Evolutionary conservation across 2,113 vertebrate species (phyloP).

Genomic region (Neodontobutis hainanensis): DNA sequence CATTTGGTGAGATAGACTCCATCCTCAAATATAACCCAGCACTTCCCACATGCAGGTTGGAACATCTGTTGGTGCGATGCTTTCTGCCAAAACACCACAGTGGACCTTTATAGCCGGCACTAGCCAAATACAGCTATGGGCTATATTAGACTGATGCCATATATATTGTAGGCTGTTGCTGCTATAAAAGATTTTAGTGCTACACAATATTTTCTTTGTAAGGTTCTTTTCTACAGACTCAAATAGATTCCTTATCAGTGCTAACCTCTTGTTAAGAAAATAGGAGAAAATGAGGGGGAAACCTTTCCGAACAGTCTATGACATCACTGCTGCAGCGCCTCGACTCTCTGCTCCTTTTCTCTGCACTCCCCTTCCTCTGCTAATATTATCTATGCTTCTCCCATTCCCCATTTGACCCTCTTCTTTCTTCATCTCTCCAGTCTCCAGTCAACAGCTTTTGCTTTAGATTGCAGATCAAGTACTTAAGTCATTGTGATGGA

Average conservation of each 20-base stretch:
- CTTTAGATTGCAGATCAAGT: slow-evolving; percentile 30
- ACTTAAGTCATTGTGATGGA: slow-evolving; percentile 53
- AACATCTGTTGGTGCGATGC: slow-evolving; percentile 31
- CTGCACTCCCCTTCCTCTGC: neutral
- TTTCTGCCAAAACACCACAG: slow-evolving; percentile 6
- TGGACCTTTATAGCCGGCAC: slow-evolving; percentile 10
- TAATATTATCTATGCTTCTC: slow-evolving; percentile 4
- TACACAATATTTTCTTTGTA: slow-evolving; percentile 2
- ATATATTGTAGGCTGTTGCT: slow-evolving; percentile 26
- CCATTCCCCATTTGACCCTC: neutral
- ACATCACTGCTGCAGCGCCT: slow-evolving; percentile 47
- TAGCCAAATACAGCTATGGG: slow-evolving; percentile 1
- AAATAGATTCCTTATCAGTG: slow-evolving; percentile 42
- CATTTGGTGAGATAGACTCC: slow-evolving; percentile 2
- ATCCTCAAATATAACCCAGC: slow-evolving; percentile 12
- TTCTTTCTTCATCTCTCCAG: neutral
- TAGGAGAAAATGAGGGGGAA: slow-evolving; percentile 34
- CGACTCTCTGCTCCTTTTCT: slow-evolving; percentile 3
- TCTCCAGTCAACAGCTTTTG: slow-evolving; percentile 17
- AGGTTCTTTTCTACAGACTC: slow-evolving; percentile 11
- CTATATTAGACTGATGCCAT: slow-evolving; percentile 12
- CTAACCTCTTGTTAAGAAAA: slow-evolving; percentile 43
- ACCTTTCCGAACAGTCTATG: slow-evolving; percentile 50
- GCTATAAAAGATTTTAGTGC: slow-evolving; percentile 4
- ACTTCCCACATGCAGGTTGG: slow-evolving; percentile 19